These are phyloP conservation scores for Myotis davidii DNA, from an alignment of 2,113 vertebrate species.

Conservation along the genomic window DNA sequence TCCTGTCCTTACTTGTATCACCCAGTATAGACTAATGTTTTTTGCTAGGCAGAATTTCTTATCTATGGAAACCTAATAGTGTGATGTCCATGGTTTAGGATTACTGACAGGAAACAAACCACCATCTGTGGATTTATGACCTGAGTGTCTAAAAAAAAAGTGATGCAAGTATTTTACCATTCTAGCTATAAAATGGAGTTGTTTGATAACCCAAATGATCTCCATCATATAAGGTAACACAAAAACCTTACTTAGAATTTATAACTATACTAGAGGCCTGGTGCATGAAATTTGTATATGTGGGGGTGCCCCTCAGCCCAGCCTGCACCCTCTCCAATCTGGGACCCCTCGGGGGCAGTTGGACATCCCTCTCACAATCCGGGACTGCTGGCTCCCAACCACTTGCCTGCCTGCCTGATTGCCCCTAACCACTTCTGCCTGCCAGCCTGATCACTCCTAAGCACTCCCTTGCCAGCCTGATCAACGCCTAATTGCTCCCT, in stretches of 20 bases:
- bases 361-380: no score
- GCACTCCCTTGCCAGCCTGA: no score
- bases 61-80: background rate
- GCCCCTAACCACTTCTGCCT: no score
- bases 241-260: background rate
- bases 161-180: fast-evolving
- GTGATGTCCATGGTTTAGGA: background rate
- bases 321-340: no score
- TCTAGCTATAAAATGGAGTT: background rate
- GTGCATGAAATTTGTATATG: no score
- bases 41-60: background rate
- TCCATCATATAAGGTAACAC: background rate
- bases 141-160: background rate
- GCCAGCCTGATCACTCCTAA: no score
- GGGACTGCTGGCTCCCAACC: no score
- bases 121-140: background rate
- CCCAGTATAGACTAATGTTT: background rate
- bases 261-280: no score
- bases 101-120: background rate
- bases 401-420: no score
- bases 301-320: no score
- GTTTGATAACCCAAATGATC: background rate
- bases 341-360: no score
- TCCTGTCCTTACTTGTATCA: background rate
- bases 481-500: no score